Conservation (phyloP, 2,113 vertebrate genomes). For the Galemys pyrenaicus region DNA sequence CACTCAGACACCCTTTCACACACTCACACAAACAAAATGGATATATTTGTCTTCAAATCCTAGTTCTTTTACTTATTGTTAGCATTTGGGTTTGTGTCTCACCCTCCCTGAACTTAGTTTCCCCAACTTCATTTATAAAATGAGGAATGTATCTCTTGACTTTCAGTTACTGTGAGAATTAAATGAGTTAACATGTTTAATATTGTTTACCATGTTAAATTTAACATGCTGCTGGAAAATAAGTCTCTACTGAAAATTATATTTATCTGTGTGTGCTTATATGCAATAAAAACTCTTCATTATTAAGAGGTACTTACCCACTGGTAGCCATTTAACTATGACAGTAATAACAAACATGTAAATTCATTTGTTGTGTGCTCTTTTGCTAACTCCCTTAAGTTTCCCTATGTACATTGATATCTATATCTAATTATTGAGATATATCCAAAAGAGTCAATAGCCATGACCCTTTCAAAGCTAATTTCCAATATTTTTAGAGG, state of each 20-base stretch:
- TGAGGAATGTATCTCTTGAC: neutral
- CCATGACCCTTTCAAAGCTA: neutral
- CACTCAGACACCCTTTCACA: neutral
- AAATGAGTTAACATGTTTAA: neutral
- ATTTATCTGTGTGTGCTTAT: too few relatives aligned
- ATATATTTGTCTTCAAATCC: neutral
- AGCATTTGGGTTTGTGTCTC: neutral
- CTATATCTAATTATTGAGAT: neutral
- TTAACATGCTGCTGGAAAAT: too few relatives aligned
- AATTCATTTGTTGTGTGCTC: neutral
- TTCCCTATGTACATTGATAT: neutral
- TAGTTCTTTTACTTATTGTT: neutral
- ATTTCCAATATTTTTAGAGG: neutral
- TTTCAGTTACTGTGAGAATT: neutral
- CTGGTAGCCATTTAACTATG: too few relatives aligned
- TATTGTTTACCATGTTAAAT: too few relatives aligned
- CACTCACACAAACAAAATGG: neutral
- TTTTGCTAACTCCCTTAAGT: neutral
- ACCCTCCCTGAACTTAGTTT: neutral
- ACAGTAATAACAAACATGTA: too few relatives aligned
- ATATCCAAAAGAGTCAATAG: neutral
- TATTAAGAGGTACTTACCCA: too few relatives aligned
- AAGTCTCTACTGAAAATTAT: too few relatives aligned
- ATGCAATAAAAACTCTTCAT: too few relatives aligned
- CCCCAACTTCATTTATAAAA: neutral